Percentiles rank a stretch among this genome's conserved stretches.
These are phyloP conservation scores for Aphodius granarius DNA, from an alignment of 2,888 invertebrate genomes.

Conservation along the genomic window DNA sequence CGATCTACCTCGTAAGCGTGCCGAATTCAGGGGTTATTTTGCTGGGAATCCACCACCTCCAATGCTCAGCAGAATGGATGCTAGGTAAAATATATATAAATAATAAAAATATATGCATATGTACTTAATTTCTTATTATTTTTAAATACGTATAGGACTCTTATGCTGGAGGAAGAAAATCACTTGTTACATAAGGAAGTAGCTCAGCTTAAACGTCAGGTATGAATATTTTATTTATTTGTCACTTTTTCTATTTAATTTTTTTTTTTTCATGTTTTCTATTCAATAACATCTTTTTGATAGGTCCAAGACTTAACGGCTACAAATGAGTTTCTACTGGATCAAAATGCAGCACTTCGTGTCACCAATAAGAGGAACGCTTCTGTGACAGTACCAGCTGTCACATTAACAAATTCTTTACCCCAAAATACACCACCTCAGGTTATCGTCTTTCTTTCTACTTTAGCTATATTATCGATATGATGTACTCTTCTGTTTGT, in stretches of 20 bases:
- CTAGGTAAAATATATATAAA: constrained; percentile 39
- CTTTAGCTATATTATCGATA: background rate
- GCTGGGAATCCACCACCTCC: constrained; percentile 49
- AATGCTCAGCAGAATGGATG: constrained; percentile 47
- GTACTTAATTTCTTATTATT: constrained; percentile 17
- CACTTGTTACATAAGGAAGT: constrained; percentile 66
- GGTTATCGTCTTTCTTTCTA: background rate
- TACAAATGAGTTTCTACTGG: constrained; percentile 76
- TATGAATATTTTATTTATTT: constrained; percentile 40
- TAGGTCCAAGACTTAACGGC: constrained; percentile 70
- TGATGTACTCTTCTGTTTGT: background rate
- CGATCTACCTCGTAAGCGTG: constrained; percentile 24
- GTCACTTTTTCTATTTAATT: background rate
- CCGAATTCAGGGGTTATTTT: constrained; percentile 50
- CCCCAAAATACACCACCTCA: constrained; percentile 53
- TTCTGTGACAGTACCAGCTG: constrained; percentile 62
- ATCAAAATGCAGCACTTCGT: constrained; percentile 74
- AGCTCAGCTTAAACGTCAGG: constrained; percentile 70
- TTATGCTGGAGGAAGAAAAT: constrained; percentile 69
- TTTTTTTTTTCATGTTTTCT: background rate
- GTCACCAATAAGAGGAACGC: constrained; percentile 61
- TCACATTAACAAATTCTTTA: constrained; percentile 61
- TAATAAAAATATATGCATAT: background rate
- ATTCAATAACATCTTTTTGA: constrained; percentile 22
- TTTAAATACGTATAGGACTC: constrained; percentile 45